A percentile compares a stretch with the other conserved stretches of the same genome.
These are phyloP conservation scores for Drosophila sucinea DNA, from an alignment of 1,140 invertebrate genomes.

Conservation along the genomic window DNA sequence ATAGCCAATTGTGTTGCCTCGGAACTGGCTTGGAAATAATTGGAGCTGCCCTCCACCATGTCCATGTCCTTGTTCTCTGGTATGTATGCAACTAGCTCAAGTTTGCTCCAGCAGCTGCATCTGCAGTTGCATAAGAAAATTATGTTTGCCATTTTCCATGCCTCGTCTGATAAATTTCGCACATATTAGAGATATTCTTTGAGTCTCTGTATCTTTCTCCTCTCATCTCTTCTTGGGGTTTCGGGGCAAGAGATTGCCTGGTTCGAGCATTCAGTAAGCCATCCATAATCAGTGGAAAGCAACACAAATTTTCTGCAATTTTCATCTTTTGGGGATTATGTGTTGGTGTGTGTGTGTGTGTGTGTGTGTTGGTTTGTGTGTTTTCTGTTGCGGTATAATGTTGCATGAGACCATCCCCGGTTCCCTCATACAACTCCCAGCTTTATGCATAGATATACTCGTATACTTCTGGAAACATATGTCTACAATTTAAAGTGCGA, in stretches of 20 bases:
- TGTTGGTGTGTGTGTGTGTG: not conserved
- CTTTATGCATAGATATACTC: conserved; percentile 2
- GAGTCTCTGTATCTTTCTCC: conserved; percentile 32
- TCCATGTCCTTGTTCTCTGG: too few relatives aligned
- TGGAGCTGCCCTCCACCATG: conserved; percentile 22
- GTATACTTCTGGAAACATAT: conserved; percentile 4
- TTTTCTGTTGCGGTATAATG: conserved; percentile 17
- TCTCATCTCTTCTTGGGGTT: conserved; percentile 66
- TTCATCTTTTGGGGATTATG: conserved; percentile 75
- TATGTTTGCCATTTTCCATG: conserved; percentile 79
- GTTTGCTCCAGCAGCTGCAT: conserved; percentile 25
- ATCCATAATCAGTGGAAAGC: conserved; percentile 76
- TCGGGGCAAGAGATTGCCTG: conserved; percentile 61
- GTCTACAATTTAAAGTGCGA: not conserved
- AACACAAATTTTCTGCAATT: conserved; percentile 79
- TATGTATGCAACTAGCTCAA: conserved; percentile 18
- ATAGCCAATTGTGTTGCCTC: not conserved
- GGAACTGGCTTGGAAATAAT: conserved; percentile 32
- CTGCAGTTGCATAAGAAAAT: conserved; percentile 51
- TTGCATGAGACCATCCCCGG: not conserved
- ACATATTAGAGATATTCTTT: conserved; percentile 63
- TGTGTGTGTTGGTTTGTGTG: conserved; percentile 37
- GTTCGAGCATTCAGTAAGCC: conserved; percentile 55
- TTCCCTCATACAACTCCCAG: not conserved
- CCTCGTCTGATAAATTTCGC: conserved; percentile 72